Evolutionary conservation across 2,888 invertebrate species (phyloP).

Genomic region (Chesias legatella): DNA sequence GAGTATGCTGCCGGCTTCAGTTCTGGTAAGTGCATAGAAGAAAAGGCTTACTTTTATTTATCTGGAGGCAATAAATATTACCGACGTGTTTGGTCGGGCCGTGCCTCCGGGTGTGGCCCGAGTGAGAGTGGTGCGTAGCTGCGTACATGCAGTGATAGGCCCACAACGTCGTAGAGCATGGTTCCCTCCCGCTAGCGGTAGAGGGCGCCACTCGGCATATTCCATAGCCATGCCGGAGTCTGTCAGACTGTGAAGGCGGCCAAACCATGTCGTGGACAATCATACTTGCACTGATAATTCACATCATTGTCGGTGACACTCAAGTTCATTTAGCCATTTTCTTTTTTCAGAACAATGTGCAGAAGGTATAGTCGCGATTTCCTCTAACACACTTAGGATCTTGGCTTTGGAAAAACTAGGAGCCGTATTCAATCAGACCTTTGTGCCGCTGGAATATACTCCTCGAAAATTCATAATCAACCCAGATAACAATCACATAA

Average conservation of each 20-base stretch:
- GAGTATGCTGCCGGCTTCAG: slow-evolving; percentile 99
- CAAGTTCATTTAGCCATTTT: slow-evolving; percentile 1
- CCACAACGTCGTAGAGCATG: slow-evolving; percentile 84
- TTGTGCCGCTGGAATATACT: slow-evolving; percentile 95
- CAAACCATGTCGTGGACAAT: slow-evolving; percentile 86
- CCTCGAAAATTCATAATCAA: slow-evolving; percentile 97
- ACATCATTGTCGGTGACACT: too few relatives aligned
- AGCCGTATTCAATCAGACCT: slow-evolving; percentile 98
- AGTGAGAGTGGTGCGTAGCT: slow-evolving; percentile 72
- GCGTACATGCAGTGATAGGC: slow-evolving; percentile 70
- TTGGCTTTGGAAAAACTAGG: slow-evolving; percentile 98
- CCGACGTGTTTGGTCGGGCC: slow-evolving; percentile 59
- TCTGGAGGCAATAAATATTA: slow-evolving; percentile 9
- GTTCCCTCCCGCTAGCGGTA: slow-evolving; percentile 71
- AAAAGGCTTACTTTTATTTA: slow-evolving; percentile 4
- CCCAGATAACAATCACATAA: slow-evolving; percentile 92
- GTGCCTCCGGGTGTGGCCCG: slow-evolving; percentile 49
- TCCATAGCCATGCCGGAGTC: slow-evolving; percentile 87
- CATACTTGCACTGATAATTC: not conserved
- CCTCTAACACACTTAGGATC: slow-evolving; percentile 97
- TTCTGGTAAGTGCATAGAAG: slow-evolving; percentile 70
- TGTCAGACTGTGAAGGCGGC: slow-evolving; percentile 83
- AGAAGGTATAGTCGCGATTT: slow-evolving; percentile 99
- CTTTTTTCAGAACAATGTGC: slow-evolving; percentile 93
- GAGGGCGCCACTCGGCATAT: slow-evolving; percentile 84